Conservation (phyloP, 92 coral and sea anemone species). For the Zoanthus sansibaricus region DNA sequence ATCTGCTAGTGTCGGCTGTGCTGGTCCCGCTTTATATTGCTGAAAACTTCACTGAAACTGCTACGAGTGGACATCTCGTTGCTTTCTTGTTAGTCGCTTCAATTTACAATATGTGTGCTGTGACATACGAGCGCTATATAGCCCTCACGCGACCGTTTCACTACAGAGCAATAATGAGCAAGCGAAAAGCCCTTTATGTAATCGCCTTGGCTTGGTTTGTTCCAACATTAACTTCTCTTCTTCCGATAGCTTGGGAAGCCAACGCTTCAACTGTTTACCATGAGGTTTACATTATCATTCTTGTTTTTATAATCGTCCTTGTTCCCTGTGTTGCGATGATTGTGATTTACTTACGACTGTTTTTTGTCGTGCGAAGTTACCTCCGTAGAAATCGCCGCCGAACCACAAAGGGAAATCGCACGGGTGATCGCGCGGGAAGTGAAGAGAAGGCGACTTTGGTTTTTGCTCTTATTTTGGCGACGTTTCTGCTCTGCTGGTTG, state of each 20-base stretch:
- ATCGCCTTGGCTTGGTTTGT: constrained; percentile 71
- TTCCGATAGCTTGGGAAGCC: constrained; percentile 81
- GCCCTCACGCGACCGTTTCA: constrained; percentile 85
- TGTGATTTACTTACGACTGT: constrained; percentile 74
- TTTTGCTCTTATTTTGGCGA: constrained; percentile 80
- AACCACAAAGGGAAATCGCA: constrained; percentile 83
- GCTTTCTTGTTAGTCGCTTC: constrained; percentile 84
- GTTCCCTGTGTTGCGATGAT: constrained; percentile 83
- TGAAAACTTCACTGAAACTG: constrained; percentile 68
- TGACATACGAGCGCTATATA: constrained; percentile 87
- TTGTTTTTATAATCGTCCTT: constrained; percentile 71
- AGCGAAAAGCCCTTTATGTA: constrained; percentile 53
- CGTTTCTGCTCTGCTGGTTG: constrained; percentile 82
- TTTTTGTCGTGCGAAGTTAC: constrained; percentile 79
- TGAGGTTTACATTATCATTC: constrained; percentile 67
- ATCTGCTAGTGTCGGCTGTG: constrained; percentile 76
- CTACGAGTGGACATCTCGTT: constrained; percentile 74
- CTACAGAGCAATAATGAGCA: constrained; percentile 71
- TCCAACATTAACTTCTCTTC: constrained; percentile 66
- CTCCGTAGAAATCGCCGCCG: constrained; percentile 78
- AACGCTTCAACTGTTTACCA: constrained; percentile 64
- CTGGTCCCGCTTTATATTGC: constrained; percentile 74
- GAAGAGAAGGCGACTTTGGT: constrained; percentile 86
- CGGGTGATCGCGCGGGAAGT: constrained; percentile 83
- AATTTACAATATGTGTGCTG: constrained; percentile 84